phyloP scores from a whole-genome alignment of 2,888 invertebrate species.

The Zygogramma bicolorata region DNA sequence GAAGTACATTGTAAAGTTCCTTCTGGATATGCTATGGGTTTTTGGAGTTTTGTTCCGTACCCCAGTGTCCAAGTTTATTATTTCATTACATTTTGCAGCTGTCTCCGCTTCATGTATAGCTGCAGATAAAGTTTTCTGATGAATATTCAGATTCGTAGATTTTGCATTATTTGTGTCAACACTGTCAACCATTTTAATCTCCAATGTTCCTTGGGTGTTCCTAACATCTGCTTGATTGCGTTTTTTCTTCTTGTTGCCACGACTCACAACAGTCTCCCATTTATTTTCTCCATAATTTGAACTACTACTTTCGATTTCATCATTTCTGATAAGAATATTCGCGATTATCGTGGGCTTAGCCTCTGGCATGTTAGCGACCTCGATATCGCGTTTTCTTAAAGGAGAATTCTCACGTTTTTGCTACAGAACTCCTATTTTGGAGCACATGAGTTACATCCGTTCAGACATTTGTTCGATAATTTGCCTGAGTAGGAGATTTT shows the following conservation, averaged over 20 bases:
- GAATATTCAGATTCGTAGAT: not conserved
- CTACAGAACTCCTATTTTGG: too few relatives aligned
- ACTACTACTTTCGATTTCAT: not conserved
- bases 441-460: too few relatives aligned
- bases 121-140: not conserved
- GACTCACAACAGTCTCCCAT: not conserved
- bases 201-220: not conserved
- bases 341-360: not conserved
- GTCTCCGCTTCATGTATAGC: not conserved
- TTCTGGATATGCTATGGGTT: too few relatives aligned
- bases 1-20: too few relatives aligned
- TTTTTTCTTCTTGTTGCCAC: not conserved
- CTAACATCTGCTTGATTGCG: not conserved
- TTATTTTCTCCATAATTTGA: not conserved
- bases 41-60: not conserved
- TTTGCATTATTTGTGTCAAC: too few relatives aligned
- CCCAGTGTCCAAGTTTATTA: not conserved
- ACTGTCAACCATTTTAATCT: not conserved
- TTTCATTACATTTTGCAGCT: not conserved
- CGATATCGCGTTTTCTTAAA: too few relatives aligned
- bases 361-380: too few relatives aligned
- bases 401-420: too few relatives aligned
- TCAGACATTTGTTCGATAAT: too few relatives aligned
- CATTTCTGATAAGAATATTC: not conserved
- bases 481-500: too few relatives aligned